Base-by-base conservation (phyloP, 2,113 vertebrate genomes). In the Periophthalmodon schlosseri region DNA sequence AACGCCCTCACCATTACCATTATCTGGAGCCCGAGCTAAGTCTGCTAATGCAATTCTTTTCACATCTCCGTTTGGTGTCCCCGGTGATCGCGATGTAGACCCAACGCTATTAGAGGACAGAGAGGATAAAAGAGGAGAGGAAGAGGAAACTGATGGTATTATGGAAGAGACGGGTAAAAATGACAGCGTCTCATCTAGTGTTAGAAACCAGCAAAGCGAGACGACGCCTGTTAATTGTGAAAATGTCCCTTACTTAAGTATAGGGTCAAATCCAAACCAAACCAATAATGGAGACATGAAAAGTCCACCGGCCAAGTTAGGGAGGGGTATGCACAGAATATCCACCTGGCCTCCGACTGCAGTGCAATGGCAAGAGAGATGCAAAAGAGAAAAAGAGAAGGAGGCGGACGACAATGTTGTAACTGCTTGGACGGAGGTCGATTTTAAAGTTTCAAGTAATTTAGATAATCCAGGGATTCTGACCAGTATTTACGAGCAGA, bases 321-420 rank as follows among this genome's bases (percentile, higher is more conserved):
- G 57, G 4, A 75, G 52, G 21, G 50, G 18, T 0, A 70, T 93
- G 12, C 78, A 70, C 16, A 91, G 93, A 74, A 80, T 89, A 24
- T 87, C 89, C 69, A 92, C 91, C 13, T 94, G 93, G 93, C 93
- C 93, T 56, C 87, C 14, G 0, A 78, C 88, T 34, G 89, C 86
- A 12, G 24, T 24, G 20, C 89, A 92, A 83, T 92, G 92, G 92
- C 84, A 84, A 80, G 78, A 75, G 12, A 81, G 86, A 50, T 76
- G 87, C 57, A 71, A 79, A 36, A 70, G 60, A 44, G 54, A 61
- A 60, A 67, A 73, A 18, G 75, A 67, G 8, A 58, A 82, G 67
- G 75, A 82, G 28, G 77, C 81, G 5, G 14, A 39, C 33, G 68
- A 77, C 5, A 78, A 63, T 13, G 54, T 67, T 14, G 0, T 77